Percentiles rank a stretch among this genome's conserved stretches.
These are phyloP conservation scores for Thrips palmi DNA, from an alignment of 1,140 invertebrate species.

Conservation along the genomic window DNA sequence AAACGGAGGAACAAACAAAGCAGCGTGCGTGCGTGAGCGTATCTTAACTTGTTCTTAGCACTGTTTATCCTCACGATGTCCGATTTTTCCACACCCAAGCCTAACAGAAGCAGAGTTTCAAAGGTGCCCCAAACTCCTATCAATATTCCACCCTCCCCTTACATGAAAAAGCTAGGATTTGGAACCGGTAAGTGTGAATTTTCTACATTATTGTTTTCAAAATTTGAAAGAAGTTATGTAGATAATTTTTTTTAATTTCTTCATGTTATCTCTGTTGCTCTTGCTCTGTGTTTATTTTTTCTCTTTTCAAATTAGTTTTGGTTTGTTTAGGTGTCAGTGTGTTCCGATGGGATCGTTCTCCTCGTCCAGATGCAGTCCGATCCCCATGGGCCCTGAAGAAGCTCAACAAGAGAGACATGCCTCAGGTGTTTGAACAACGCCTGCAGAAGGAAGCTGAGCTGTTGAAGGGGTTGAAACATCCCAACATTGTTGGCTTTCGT, in stretches of 20 bases:
- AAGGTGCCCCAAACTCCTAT: constrained; percentile 20
- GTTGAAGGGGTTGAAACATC: constrained; percentile 40
- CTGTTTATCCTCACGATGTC: no score
- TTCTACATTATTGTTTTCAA: constrained; percentile 11
- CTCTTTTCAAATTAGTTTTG: constrained; percentile 15
- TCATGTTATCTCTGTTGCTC: no score
- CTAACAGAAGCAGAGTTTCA: no score
- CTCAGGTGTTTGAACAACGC: constrained; percentile 27
- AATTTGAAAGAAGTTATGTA: constrained; percentile 6
- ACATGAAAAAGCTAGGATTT: constrained; percentile 46
- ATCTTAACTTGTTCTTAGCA: no score
- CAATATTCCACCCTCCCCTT: constrained; percentile 45
- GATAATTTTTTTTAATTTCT: constrained; percentile 5
- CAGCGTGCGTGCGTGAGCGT: no score
- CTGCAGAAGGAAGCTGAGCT: constrained; percentile 51
- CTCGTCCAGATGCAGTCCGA: constrained; percentile 32
- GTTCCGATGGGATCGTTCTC: constrained; percentile 52
- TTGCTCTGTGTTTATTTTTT: no score
- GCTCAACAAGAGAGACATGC: constrained; percentile 26
- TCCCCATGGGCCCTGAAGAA: constrained; percentile 76
- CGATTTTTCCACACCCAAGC: no score
- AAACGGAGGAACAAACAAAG: no score
- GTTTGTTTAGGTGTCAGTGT: constrained; percentile 46
- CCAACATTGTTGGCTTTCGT: no score
- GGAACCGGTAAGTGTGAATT: constrained; percentile 39